These are phyloP conservation scores for Toxostoma redivivum DNA, from an alignment of 2,113 vertebrate genomes.

Conservation along the genomic window DNA sequence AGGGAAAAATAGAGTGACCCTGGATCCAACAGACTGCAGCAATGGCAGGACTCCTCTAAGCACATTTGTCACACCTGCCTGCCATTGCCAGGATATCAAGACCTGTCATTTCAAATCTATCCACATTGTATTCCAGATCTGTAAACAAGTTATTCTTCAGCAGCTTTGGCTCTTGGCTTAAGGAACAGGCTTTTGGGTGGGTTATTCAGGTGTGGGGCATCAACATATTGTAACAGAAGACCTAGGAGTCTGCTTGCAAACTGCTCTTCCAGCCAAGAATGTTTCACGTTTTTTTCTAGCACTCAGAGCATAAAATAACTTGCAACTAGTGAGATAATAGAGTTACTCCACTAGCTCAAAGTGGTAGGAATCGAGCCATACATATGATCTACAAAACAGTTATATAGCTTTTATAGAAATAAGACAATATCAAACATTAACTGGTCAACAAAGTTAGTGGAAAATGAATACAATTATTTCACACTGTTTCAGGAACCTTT, in stretches of 20 bases:
- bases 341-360: not conserved
- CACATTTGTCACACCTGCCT: not conserved
- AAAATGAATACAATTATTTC: not conserved
- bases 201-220: not conserved
- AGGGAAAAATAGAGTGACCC: not conserved
- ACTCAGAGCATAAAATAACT: not conserved
- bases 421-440: not conserved
- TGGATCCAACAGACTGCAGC: not conserved
- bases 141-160: not conserved
- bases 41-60: not conserved
- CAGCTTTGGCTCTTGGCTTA: not conserved
- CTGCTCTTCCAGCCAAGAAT: not conserved
- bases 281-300: not conserved
- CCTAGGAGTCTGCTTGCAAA: not conserved
- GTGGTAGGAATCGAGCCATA: not conserved
- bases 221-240: not conserved
- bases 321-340: not conserved
- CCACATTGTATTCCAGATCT: fast-evolving
- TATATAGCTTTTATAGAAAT: not conserved
- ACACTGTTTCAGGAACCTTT: not conserved
- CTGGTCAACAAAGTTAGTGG: not conserved
- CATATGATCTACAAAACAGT: not conserved
- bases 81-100: not conserved
- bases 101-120: not conserved
- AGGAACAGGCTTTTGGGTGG: not conserved